These are phyloP conservation scores for Sarotherodon lohbergeri DNA, from an alignment of 2,113 vertebrate species.

Conservation along the genomic window DNA sequence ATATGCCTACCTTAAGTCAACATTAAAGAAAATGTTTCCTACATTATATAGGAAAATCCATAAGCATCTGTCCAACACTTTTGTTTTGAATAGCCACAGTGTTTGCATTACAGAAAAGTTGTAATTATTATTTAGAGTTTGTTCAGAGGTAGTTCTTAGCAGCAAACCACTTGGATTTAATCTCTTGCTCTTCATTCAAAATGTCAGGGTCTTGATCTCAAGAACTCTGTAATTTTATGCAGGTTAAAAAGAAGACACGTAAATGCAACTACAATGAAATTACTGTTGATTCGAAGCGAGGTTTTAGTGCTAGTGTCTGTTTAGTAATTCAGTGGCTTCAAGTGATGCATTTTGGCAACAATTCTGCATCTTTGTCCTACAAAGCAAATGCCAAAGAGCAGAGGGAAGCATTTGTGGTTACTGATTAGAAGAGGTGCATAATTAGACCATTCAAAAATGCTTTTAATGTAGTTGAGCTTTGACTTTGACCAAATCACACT, in stretches of 20 bases:
- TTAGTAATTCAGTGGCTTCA: neutral
- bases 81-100: neutral
- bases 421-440: neutral
- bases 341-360: neutral
- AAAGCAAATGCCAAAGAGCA: neutral
- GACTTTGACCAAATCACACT: neutral
- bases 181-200: neutral
- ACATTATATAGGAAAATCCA: neutral
- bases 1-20: neutral
- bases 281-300: neutral
- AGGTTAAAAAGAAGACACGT: neutral
- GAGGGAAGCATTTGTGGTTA: neutral
- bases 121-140: neutral
- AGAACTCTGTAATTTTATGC: neutral
- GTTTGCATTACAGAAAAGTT: neutral
- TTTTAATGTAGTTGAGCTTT: neutral
- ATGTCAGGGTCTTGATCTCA: neutral
- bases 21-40: neutral
- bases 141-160: neutral
- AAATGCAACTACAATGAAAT: neutral
- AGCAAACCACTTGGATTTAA: neutral
- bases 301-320: neutral
- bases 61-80: neutral
- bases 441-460: neutral
- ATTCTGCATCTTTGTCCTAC: neutral